phyloP scores from a whole-genome alignment of 2,113 vertebrate genomes.

The Ptychochromis oligacanthus region DNA sequence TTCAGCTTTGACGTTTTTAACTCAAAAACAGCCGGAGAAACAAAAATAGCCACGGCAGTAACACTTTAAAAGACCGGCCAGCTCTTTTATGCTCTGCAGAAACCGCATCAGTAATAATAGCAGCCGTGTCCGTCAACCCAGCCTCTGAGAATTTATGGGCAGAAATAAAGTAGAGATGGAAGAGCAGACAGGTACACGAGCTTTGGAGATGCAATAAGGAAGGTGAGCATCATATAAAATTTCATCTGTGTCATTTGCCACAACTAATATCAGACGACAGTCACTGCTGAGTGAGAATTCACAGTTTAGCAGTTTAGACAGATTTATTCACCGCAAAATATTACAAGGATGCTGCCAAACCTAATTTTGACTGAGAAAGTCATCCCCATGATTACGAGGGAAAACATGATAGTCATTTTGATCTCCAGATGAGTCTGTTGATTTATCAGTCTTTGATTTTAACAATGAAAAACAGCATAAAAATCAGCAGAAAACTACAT shows the following conservation, averaged over 20 bases:
- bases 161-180: not conserved
- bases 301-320: not conserved
- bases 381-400: not conserved
- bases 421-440: not conserved
- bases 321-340: not conserved
- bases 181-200: not conserved
- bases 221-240: slow-evolving; percentile 21
- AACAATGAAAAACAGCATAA: not conserved
- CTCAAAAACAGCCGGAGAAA: not conserved
- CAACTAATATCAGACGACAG: not conserved
- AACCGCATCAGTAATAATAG: not conserved
- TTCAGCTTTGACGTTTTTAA: not conserved
- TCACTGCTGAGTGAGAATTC: slow-evolving; percentile 6
- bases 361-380: not conserved
- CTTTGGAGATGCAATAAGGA: slow-evolving; percentile 5
- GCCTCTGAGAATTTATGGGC: slow-evolving; percentile 10
- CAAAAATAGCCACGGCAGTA: slow-evolving; percentile 23
- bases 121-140: not conserved
- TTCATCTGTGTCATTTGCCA: not conserved
- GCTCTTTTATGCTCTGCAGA: not conserved
- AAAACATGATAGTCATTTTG: not conserved
- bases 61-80: slow-evolving; percentile 18
- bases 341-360: not conserved
- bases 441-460: not conserved
- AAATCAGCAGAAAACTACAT: not conserved